Conservation (phyloP, 2,797 vertebrate species). For the Acipenser ruthenus region DNA sequence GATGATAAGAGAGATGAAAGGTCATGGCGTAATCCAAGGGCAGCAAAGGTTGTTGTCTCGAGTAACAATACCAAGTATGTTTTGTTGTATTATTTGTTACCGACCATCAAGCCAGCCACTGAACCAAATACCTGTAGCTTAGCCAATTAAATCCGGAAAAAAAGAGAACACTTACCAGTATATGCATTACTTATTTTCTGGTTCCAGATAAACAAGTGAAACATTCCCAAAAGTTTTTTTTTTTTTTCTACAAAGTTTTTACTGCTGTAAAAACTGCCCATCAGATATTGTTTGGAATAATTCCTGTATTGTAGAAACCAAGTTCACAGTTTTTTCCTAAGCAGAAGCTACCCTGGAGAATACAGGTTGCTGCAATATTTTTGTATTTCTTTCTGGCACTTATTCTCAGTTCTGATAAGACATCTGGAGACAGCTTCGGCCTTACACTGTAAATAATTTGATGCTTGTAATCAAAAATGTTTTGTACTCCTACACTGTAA, state of each 20-base stretch:
- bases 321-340: slow-evolving; percentile 49
- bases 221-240: slow-evolving; percentile 26
- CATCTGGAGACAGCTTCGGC: slow-evolving; percentile 11
- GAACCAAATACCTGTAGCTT: slow-evolving; percentile 63
- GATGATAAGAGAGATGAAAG: slow-evolving; percentile 75
- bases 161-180: slow-evolving; percentile 21
- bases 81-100: slow-evolving; percentile 59
- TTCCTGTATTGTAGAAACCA: slow-evolving; percentile 15
- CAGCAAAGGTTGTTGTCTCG: slow-evolving; percentile 69
- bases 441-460: slow-evolving; percentile 13
- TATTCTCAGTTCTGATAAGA: slow-evolving; percentile 23
- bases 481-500: background rate
- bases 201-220: slow-evolving; percentile 42
- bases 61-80: slow-evolving; percentile 72
- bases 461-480: background rate
- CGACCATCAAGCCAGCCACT: slow-evolving; percentile 50
- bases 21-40: slow-evolving; percentile 78
- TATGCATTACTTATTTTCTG: slow-evolving; percentile 25
- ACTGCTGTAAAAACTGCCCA: slow-evolving; percentile 30
- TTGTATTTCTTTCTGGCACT: slow-evolving; percentile 22
- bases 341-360: slow-evolving; percentile 47
- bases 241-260: background rate
- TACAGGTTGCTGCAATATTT: slow-evolving; percentile 22
- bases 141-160: slow-evolving; percentile 52
- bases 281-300: slow-evolving; percentile 31